phyloP scores from a whole-genome alignment of 2,797 vertebrate genomes.

The Schizothorax lantsangensis region DNA sequence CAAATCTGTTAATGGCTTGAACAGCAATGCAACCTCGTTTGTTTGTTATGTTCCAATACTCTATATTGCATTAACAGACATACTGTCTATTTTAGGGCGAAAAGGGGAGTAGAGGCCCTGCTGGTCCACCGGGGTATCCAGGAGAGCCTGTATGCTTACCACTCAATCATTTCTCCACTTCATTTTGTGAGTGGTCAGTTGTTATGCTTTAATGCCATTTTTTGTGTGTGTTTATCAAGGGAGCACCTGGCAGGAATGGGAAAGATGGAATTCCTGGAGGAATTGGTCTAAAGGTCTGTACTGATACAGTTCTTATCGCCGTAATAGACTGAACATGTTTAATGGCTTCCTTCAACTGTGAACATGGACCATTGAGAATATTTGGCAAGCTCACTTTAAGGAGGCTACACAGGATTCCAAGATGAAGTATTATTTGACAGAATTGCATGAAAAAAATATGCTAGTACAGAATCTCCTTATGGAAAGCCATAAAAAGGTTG shows the following conservation, averaged over 20 bases:
- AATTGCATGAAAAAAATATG: conserved; percentile 58
- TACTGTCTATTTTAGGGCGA: conserved; percentile 80
- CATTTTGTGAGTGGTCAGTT: neutral
- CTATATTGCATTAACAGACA: neutral
- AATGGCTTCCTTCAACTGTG: conserved; percentile 47
- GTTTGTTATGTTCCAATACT: neutral
- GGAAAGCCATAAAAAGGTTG: conserved; percentile 50
- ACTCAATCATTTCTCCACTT: neutral
- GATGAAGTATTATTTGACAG: conserved; percentile 61
- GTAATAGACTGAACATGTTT: conserved; percentile 37
- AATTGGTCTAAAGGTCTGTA: conserved; percentile 89
- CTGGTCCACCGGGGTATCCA: conserved; percentile 84
- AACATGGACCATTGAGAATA: conserved; percentile 41
- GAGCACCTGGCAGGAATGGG: conserved; percentile 86
- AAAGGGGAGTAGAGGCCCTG: conserved; percentile 86
- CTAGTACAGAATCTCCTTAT: conserved; percentile 33
- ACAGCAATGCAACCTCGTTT: neutral
- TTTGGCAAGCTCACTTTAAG: conserved; percentile 42
- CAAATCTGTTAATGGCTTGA: conserved; percentile 23
- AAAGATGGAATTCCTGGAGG: conserved; percentile 86
- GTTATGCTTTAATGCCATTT: conserved; percentile 30
- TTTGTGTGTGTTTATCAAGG: conserved; percentile 75
- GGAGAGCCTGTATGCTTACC: conserved; percentile 84
- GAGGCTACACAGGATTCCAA: conserved; percentile 41
- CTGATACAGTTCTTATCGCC: neutral